phyloP scores from a whole-genome alignment of 2,888 invertebrate genomes.

The Rhodophaea formosa region DNA sequence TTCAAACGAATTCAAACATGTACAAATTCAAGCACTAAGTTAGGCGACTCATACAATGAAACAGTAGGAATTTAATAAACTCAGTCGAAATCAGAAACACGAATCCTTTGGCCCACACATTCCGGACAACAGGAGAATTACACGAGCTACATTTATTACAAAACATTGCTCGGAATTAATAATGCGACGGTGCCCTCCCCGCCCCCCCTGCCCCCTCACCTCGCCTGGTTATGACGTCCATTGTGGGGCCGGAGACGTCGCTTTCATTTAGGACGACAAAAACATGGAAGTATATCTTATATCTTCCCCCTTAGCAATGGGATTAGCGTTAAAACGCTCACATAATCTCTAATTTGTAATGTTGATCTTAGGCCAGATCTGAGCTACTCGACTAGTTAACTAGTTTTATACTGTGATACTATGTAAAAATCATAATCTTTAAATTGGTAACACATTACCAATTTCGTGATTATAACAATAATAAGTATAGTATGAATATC shows the following conservation, averaged over 20 bases:
- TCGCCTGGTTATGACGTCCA: constrained; percentile 11
- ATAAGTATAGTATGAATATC: no score
- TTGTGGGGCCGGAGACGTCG: constrained; percentile 10
- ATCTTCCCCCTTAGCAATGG: constrained; percentile 6
- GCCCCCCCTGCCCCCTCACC: background rate
- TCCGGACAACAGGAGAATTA: constrained; percentile 11
- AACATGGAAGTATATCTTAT: constrained; percentile 9
- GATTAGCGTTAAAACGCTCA: background rate
- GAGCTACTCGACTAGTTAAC: no score
- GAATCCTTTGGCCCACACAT: constrained; percentile 2
- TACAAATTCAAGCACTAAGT: background rate
- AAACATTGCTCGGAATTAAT: constrained; percentile 14
- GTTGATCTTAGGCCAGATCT: no score
- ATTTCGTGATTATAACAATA: no score
- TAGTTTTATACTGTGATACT: no score
- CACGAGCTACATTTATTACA: constrained; percentile 12
- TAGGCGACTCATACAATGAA: background rate
- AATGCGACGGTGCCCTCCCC: constrained; percentile 1
- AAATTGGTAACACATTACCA: no score
- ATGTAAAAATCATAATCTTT: no score
- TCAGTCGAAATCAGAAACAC: background rate
- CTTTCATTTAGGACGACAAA: constrained; percentile 13
- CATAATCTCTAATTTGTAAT: background rate
- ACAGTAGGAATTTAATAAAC: constrained; percentile 8
- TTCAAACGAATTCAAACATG: background rate